Conservation (phyloP, 2,797 vertebrate species). For the Sebastes nivosus region DNA sequence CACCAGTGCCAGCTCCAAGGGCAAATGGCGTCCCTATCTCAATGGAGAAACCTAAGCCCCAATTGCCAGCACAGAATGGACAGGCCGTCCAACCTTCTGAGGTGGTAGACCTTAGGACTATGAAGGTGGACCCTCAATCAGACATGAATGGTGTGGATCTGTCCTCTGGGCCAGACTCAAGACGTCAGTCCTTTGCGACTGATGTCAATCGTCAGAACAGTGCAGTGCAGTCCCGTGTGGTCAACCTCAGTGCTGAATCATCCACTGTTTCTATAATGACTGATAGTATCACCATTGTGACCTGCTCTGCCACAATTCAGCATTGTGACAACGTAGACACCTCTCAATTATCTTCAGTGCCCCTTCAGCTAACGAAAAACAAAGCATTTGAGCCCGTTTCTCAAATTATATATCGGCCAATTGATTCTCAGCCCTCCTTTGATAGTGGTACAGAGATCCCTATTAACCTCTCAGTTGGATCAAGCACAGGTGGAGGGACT, state of each 20-base stretch:
- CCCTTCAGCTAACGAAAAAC: slow-evolving; percentile 91
- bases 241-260: slow-evolving; percentile 91
- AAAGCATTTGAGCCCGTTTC: slow-evolving; percentile 88
- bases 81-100: slow-evolving; percentile 84
- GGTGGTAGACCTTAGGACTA: slow-evolving; percentile 94
- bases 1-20: slow-evolving; percentile 76
- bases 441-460: slow-evolving; percentile 86
- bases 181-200: slow-evolving; percentile 79
- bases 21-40: slow-evolving; percentile 78
- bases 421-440: slow-evolving; percentile 81
- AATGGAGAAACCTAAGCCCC: slow-evolving; percentile 81
- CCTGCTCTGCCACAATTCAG: slow-evolving; percentile 86
- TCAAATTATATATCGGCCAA: slow-evolving; percentile 84
- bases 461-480: slow-evolving; percentile 92
- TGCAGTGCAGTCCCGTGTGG: slow-evolving; percentile 91
- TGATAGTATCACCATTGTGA: slow-evolving; percentile 87
- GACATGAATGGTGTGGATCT: slow-evolving; percentile 89
- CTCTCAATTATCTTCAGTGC: slow-evolving; percentile 81
- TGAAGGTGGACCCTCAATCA: slow-evolving; percentile 86
- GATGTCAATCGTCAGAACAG: slow-evolving; percentile 87
- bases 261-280: slow-evolving; percentile 85
- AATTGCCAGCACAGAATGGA: slow-evolving; percentile 83
- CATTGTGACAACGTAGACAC: slow-evolving; percentile 77
- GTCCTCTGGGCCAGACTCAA: slow-evolving; percentile 84
- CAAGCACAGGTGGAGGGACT: slow-evolving; percentile 76